phyloP scores from a whole-genome alignment of 2,113 vertebrate genomes.

The Reinhardtius hippoglossoides region DNA sequence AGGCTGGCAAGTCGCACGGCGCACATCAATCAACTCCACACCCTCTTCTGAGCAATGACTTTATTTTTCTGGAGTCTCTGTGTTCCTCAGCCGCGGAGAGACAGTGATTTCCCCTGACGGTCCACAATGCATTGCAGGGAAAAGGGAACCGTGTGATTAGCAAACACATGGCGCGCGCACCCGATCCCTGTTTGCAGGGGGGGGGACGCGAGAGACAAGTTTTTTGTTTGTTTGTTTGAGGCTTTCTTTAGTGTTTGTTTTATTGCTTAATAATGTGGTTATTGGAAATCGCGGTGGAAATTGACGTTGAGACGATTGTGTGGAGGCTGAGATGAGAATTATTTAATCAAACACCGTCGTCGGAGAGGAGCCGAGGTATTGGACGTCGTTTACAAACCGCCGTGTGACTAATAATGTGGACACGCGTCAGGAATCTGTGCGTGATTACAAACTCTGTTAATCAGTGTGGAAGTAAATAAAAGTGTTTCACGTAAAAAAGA shows the following conservation, averaged over 20 bases:
- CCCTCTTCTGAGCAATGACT: constrained; percentile 30
- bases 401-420: too few relatives aligned
- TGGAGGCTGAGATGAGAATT: constrained; percentile 4
- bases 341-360: constrained; percentile 1
- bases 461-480: too few relatives aligned
- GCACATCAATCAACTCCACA: constrained; percentile 34
- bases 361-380: too few relatives aligned
- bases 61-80: constrained; percentile 38
- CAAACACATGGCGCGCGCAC: neutral
- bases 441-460: too few relatives aligned
- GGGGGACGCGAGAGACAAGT: neutral
- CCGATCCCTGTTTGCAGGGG: neutral
- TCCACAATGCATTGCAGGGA: constrained; percentile 2
- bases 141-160: constrained; percentile 44
- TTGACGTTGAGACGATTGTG: neutral
- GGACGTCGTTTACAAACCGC: too few relatives aligned
- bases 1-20: constrained; percentile 22
- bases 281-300: too few relatives aligned
- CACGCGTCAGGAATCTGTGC: neutral
- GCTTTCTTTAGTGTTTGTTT: neutral
- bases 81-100: constrained; percentile 23
- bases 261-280: too few relatives aligned
- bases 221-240: neutral
- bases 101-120: constrained; percentile 63
- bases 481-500: too few relatives aligned